Evolutionary conservation across 2,888 invertebrate species (phyloP).

Genomic region (Erebia palarica): DNA sequence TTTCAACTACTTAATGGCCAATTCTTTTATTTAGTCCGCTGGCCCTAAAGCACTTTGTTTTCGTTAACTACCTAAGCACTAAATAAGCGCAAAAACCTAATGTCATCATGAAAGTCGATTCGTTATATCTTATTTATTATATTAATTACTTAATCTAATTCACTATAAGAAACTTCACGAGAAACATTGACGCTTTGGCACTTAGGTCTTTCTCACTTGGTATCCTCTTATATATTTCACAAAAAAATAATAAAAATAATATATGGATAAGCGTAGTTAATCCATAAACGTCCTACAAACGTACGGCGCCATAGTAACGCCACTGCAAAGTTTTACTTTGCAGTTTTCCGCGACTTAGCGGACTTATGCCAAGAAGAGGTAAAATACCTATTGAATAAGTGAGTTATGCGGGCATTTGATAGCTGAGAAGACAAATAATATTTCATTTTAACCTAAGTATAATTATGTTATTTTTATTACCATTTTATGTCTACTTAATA

Average conservation of each 20-base stretch:
- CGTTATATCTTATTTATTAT: slow-evolving; percentile 14
- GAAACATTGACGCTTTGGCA: slow-evolving; percentile 67
- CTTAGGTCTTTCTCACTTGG: slow-evolving; percentile 60
- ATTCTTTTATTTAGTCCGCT: neutral
- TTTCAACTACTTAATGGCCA: neutral
- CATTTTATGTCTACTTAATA: neutral
- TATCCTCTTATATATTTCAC: slow-evolving; percentile 24
- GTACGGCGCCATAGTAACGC: neutral
- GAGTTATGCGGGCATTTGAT: neutral
- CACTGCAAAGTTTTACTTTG: neutral
- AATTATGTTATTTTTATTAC: neutral
- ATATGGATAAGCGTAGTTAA: neutral
- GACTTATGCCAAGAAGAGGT: neutral
- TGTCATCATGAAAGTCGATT: slow-evolving; percentile 9
- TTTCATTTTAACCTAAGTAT: neutral
- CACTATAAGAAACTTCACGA: slow-evolving; percentile 39
- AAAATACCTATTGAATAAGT: neutral
- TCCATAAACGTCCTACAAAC: slow-evolving; percentile 9
- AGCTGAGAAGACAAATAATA: neutral
- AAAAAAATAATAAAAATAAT: slow-evolving; percentile 2
- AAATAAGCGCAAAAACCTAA: slow-evolving; percentile 20
- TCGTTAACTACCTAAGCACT: slow-evolving; percentile 18
- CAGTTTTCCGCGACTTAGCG: neutral
- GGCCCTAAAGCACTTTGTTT: slow-evolving; percentile 4
- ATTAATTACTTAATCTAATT: slow-evolving; percentile 29